These are phyloP conservation scores for Meriones unguiculatus DNA, from an alignment of 2,113 vertebrate genomes.

Conservation along the genomic window DNA sequence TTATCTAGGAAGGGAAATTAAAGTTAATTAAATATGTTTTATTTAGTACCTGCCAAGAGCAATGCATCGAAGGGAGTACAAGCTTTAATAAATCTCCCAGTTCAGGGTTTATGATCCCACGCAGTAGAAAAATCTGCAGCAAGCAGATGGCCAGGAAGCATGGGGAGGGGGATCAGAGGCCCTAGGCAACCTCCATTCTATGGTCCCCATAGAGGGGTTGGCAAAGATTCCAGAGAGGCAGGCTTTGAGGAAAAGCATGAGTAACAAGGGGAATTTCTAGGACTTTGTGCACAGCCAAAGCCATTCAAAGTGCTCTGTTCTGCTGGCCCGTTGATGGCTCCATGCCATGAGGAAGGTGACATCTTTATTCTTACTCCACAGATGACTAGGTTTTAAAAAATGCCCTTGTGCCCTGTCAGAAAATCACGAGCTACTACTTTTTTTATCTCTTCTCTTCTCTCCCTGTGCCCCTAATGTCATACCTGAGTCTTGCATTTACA, in stretches of 20 bases:
- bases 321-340: background rate
- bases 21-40: conserved; percentile 70
- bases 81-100: conserved; percentile 51
- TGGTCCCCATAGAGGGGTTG: background rate
- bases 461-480: background rate
- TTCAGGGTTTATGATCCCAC: conserved; percentile 42
- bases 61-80: conserved; percentile 10
- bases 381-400: background rate
- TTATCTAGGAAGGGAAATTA: conserved; percentile 53
- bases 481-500: background rate
- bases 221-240: background rate
- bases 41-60: conserved; percentile 43
- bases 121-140: background rate
- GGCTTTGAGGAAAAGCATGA: background rate
- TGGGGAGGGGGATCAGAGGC: background rate
- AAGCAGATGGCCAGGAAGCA: background rate
- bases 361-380: background rate
- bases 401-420: no score
- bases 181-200: background rate
- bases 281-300: background rate
- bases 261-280: background rate
- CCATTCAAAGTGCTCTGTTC: background rate
- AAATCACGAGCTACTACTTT: background rate
- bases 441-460: background rate
- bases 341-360: rapidly evolving